Evolutionary conservation across 1,140 invertebrate species (phyloP), one percentile per base, ranked within the genome.

Genomic region (Ceratina japonica): DNA sequence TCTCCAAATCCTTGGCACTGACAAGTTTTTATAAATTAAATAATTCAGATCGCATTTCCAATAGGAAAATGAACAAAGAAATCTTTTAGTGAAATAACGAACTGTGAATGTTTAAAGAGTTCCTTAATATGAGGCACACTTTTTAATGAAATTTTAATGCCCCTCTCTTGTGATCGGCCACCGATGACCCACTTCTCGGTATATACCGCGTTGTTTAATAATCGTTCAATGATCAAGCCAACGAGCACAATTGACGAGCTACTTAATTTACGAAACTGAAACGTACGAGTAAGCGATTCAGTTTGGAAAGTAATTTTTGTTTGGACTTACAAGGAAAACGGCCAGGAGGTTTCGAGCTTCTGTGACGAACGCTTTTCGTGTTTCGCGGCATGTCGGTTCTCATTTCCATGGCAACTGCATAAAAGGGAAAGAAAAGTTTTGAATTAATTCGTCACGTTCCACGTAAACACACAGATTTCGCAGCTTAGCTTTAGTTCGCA

Each of bases 331-430:
- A 92, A 86, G 70, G 90, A 92, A 87, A 92, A 92, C 78, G 92
- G 91, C 92, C 92, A 92, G 87, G 91, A 92, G 80, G 91, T 87
- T 89, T 92, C 91, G 83, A 92, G 91, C 88, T 92, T 92, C 88
- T 92, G 91, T 78, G 91, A 92, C 85, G 90, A 88, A 82, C 89
- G 89, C 86, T 92, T 91, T 86, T 92, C 92, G 88, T 92, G 91
- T 86, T 92, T 92, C 82, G 88, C 87, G 83, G 89, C 88, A 90
- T 92, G 90, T 85, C 89, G 90, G 85, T 90, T 89, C 87, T 92
- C 92, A 87, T 89, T 90, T 90, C 91, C 91, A 87, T 92, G 92
- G 86, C 91, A 92, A 90, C 92, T 92, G 87, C 22, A 86, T 78
- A 68, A 56, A 84, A 75, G 22, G 37, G 52, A 71, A 76, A 59